Base-by-base conservation (phyloP, 2,113 vertebrate genomes). In the Alces alces region DNA sequence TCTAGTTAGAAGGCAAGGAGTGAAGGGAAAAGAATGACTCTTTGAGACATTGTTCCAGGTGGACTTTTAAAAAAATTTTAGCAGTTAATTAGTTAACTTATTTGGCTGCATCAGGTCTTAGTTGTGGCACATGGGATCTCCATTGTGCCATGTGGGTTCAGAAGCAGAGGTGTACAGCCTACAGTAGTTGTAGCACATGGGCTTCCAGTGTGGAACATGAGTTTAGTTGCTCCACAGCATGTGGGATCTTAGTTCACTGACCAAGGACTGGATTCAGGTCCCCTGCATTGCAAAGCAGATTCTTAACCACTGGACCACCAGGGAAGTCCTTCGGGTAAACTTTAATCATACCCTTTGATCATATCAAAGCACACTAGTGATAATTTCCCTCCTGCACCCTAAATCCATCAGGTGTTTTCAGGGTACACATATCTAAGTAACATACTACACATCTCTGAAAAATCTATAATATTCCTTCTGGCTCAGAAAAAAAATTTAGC, bases 331-430 rank as follows among this genome's bases (percentile, higher is more conserved):
- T 66, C 52, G 27, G 60, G 66, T 93, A 21, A 43, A 50, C 16
- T 95, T 91, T 95, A 79, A 86, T 91, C 66, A 52, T 2, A 89
- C 17, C 19, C 36, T 82, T 95, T 96, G 61, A 55, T 95, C 87
- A 58, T 79, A 58, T 39, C 27, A 85, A 84, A 60, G 66, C n/a
- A 47, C 45, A 21, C 2, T 76, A 28, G 25, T 45, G 60, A 57
- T 91, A 90, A 95, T 93, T 93, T 96, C 47, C 27, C 52, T 97
- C 5, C 36, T 76, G 47, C 2, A 60, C 2, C 83, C 58, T 55
- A 45, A 87, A 94, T 60, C 17, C 27, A 58, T 95, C 80, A 76
- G 19, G 43, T 82, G 21, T 86, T 93, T 82, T 97, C 28, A 86
- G 36, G 89, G 27, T 91, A 45, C 82, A 57, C 13, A 39, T 70